Evolutionary conservation across 2,113 vertebrate genomes (phyloP), one percentile per base, ranked within the genome.

Genomic region (Morone chrysops): DNA sequence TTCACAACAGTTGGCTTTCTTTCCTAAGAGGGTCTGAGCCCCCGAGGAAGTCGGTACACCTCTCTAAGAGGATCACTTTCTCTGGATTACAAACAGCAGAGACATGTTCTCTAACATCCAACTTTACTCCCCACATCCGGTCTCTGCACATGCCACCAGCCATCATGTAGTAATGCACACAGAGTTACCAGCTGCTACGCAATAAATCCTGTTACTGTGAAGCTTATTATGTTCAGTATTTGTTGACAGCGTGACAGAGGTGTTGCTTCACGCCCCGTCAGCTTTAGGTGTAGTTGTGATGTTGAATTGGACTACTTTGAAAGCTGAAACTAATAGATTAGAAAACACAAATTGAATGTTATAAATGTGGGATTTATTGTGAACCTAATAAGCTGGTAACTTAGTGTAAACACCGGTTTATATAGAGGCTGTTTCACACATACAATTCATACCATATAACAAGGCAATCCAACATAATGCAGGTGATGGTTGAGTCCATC

Each of bases 31-130:
- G 73, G 81, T 89, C 87, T 87, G 84, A 90, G 87, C 76, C 65
- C 65, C 69, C 0, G 56, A 76, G 75, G 74, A 90, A 83, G 86
- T 91, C n/a, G 36, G 78, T 80, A 45, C 66, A 77, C 76, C 69
- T 83, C 66, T 17, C 54, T 91, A 89, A 92, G 86, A 92, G 86
- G 90, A 90, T 93, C 78, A 72, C 70, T 84, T 92, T 89, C 73
- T 73, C 20, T 83, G 86, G 90, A 90, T 91, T 85, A 90, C 82
- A 84, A 88, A 87, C 84, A 66, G 70, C 60, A 70, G 56, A 67
- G 60, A 78, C 81, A 81, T 69, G 79, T 18, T 82, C 78, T 87
- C 77, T 36, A 69, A 84, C 67, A 72, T 54, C 45, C 22, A 75
- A 81, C 57, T 50, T 72, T 68, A 80, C 75, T 82, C 67, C 31